phyloP scores from a whole-genome alignment of 1,140 invertebrate species.

The Agrypnia vestita region DNA sequence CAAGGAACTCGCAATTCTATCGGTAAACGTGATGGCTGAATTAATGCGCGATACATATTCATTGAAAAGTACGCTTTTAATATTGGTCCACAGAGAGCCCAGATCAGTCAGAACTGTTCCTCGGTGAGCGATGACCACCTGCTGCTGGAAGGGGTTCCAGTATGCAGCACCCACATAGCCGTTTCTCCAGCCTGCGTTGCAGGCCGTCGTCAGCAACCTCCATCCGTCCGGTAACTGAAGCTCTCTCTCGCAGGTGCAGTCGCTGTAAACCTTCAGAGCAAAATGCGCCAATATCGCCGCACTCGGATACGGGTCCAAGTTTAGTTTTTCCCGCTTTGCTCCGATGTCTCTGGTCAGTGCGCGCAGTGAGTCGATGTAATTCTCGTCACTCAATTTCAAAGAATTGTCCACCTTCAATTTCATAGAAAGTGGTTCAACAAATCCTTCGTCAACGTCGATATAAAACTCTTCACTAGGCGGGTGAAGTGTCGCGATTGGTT shows the following conservation, averaged over 20 bases:
- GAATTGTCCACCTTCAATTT: background rate
- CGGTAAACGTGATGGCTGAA: conserved; percentile 22
- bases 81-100: background rate
- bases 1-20: background rate
- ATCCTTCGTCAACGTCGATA: background rate
- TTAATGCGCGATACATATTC: background rate
- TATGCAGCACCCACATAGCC: conserved; percentile 22
- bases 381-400: background rate
- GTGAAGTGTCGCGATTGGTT: background rate
- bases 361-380: background rate
- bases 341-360: background rate
- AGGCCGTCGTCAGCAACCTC: background rate
- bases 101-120: background rate
- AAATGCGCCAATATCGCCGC: background rate
- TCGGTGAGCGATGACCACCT: conserved; percentile 4
- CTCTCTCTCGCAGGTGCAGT: background rate
- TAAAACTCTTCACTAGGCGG: background rate
- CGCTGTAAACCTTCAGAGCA: background rate
- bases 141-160: background rate
- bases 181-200: background rate
- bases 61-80: background rate
- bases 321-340: background rate
- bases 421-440: background rate
- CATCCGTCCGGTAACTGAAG: background rate
- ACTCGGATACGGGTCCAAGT: background rate